A percentile compares a stretch with the other conserved stretches of the same genome.
These are phyloP conservation scores for Lomographa bimaculata DNA, from an alignment of 2,888 invertebrate genomes.

Conservation along the genomic window DNA sequence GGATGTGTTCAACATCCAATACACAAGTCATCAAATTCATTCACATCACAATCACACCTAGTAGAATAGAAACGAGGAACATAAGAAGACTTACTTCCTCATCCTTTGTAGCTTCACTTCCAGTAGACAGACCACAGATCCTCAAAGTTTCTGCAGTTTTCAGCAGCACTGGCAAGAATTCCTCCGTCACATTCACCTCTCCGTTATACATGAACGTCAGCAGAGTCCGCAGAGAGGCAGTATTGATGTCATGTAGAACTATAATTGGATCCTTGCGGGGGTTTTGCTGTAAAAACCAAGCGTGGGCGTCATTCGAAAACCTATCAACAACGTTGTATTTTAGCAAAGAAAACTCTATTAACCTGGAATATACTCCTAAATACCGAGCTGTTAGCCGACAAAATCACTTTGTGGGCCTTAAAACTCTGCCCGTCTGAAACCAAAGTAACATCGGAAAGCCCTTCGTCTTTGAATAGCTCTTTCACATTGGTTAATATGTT, in stretches of 20 bases:
- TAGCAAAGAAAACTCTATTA: slow-evolving; percentile 27
- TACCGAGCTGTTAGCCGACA: slow-evolving; percentile 87
- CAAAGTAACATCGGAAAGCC: slow-evolving; percentile 86
- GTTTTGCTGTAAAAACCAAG: slow-evolving; percentile 84
- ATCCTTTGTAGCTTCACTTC: slow-evolving; percentile 65
- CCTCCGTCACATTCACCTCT: slow-evolving; percentile 88
- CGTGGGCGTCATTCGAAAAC: slow-evolving; percentile 63
- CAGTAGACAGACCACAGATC: slow-evolving; percentile 87
- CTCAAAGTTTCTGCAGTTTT: slow-evolving; percentile 88
- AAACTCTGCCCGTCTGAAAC: slow-evolving; percentile 87
- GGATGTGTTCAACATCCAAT: too few species aligned
- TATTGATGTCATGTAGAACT: slow-evolving; percentile 88
- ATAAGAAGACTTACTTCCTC: slow-evolving; percentile 58
- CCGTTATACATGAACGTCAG: slow-evolving; percentile 90
- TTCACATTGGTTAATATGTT: slow-evolving; percentile 86
- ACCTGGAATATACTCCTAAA: slow-evolving; percentile 86
- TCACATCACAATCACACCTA: too few species aligned
- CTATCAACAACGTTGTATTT: slow-evolving; percentile 19
- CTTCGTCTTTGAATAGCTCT: slow-evolving; percentile 85
- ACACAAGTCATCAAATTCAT: too few species aligned
- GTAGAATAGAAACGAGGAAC: too few species aligned
- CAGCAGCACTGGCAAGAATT: slow-evolving; percentile 86
- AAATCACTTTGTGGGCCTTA: slow-evolving; percentile 87
- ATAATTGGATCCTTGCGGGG: slow-evolving; percentile 90
- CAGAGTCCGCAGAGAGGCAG: slow-evolving; percentile 85